phyloP scores from a whole-genome alignment of 2,113 vertebrate genomes.

The Fukomys damarensis region DNA sequence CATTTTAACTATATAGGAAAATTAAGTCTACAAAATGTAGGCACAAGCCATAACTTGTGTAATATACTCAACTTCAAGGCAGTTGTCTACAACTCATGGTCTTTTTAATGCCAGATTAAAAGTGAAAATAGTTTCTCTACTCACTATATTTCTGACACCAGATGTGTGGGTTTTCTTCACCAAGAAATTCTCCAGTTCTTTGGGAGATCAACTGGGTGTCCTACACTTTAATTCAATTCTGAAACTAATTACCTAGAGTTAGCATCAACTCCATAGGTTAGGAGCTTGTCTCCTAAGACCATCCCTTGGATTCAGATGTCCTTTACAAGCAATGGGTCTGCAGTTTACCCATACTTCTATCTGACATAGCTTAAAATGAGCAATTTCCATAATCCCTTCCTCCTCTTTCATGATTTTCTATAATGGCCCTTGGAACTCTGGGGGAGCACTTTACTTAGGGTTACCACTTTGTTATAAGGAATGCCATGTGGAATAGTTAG shows the following conservation, averaged over 20 bases:
- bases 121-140: background rate
- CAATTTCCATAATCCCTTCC: background rate
- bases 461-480: background rate
- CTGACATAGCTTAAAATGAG: background rate
- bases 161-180: background rate
- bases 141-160: background rate
- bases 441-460: background rate
- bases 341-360: background rate
- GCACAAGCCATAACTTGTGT: background rate
- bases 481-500: background rate
- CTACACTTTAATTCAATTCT: background rate
- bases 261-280: background rate
- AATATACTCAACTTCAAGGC: background rate
- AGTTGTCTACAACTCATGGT: background rate
- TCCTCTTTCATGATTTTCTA: background rate
- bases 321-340: background rate
- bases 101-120: background rate
- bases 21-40: slow-evolving; percentile 8
- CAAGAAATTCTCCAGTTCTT: background rate
- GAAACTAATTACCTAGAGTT: background rate
- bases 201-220: background rate
- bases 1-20: slow-evolving; percentile 29
- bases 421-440: background rate
- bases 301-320: background rate
- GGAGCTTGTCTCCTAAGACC: background rate